These are phyloP conservation scores for Dicerorhinus sumatrensis DNA, from an alignment of 2,113 vertebrate genomes.

Conservation along the genomic window DNA sequence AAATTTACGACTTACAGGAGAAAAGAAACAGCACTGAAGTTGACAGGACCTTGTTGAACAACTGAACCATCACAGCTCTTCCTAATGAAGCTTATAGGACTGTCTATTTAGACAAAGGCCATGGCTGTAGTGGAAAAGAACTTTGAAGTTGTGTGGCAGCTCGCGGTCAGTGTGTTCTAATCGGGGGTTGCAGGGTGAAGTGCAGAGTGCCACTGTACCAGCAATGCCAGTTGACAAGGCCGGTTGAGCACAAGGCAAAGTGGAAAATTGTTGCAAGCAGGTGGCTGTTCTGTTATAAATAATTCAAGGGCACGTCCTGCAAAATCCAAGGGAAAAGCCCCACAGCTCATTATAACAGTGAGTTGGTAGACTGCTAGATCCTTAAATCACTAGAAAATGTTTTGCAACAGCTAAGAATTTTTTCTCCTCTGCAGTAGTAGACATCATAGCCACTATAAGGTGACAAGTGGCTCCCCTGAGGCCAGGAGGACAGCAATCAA, in stretches of 20 bases:
- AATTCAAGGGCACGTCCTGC: constrained; percentile 76
- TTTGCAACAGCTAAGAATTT: constrained; percentile 81
- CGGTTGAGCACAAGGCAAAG: constrained; percentile 62
- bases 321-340: constrained; percentile 82
- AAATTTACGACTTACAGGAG: constrained; percentile 63
- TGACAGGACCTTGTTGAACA: constrained; percentile 30
- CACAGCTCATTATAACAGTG: constrained; percentile 82
- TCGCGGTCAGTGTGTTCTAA: background rate
- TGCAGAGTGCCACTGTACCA: background rate
- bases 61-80: background rate
- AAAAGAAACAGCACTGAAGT: background rate
- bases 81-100: background rate
- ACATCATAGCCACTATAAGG: constrained; percentile 80
- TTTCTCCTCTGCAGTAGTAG: constrained; percentile 80
- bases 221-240: constrained; percentile 28
- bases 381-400: constrained; percentile 86
- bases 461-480: constrained; percentile 85
- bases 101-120: background rate
- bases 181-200: rapidly evolving
- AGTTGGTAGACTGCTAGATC: constrained; percentile 76
- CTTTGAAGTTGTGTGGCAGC: background rate
- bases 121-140: background rate
- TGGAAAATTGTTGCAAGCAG: constrained; percentile 71
- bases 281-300: constrained; percentile 67
- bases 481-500: constrained; percentile 80